phyloP scores from a whole-genome alignment of 1,140 invertebrate genomes.

The Aphelinus atriplicis region DNA sequence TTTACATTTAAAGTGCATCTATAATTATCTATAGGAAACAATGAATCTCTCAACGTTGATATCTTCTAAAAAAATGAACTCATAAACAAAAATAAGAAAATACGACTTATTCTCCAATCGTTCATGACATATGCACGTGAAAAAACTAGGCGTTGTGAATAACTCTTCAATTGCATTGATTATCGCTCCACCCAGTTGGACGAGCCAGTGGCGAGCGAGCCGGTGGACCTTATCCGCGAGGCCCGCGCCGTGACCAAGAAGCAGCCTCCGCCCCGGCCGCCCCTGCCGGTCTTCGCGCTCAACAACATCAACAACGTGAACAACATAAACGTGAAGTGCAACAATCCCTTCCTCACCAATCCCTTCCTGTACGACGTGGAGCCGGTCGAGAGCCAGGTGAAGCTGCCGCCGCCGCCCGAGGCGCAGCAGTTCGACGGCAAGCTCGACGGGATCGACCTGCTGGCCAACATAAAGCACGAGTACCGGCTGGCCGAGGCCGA shows the following conservation, averaged over 20 bases:
- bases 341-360: constrained; percentile 19
- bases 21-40: too few relatives aligned
- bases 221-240: constrained; percentile 61
- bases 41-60: too few relatives aligned
- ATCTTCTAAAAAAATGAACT: too few relatives aligned
- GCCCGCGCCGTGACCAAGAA: constrained; percentile 50
- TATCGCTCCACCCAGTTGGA: constrained; percentile 46
- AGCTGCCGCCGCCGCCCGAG: constrained; percentile 16
- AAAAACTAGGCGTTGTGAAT: too few relatives aligned
- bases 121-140: too few relatives aligned
- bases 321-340: constrained; percentile 38
- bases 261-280: constrained; percentile 7
- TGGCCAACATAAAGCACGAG: constrained; percentile 56
- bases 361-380: not conserved
- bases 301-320: constrained; percentile 9
- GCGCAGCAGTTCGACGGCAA: constrained; percentile 55
- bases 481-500: constrained; percentile 41
- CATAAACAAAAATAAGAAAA: too few relatives aligned
- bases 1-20: too few relatives aligned
- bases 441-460: constrained; percentile 62
- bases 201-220: constrained; percentile 53
- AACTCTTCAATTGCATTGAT: too few relatives aligned
- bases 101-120: too few relatives aligned
- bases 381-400: not conserved
- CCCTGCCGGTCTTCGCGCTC: constrained; percentile 53